A percentile compares a stretch with the other conserved stretches of the same genome.
Conservation (phyloP, 2,797 vertebrate species). For the Pangasius sanitwongsei region DNA sequence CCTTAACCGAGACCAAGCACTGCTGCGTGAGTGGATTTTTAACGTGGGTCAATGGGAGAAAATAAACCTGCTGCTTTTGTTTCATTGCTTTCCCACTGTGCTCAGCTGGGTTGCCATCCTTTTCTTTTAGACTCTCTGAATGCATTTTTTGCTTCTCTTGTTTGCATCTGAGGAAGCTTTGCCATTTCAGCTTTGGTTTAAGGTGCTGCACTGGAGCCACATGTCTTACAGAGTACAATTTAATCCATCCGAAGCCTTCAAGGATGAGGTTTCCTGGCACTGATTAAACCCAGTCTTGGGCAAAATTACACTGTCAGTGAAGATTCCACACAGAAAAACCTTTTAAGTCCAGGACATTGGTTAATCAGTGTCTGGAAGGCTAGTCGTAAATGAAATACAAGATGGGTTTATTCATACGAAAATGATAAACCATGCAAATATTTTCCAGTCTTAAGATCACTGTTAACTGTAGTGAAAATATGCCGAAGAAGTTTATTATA, state of each 20-base stretch:
- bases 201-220: constrained; percentile 20
- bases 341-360: constrained; percentile 10
- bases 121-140: constrained; percentile 33
- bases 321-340: constrained; percentile 27
- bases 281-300: constrained; percentile 33
- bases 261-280: constrained; percentile 10
- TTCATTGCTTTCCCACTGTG: constrained; percentile 31
- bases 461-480: background rate
- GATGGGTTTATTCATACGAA: constrained; percentile 18
- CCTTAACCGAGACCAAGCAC: constrained; percentile 53
- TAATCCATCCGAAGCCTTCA: constrained; percentile 43
- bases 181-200: constrained; percentile 16
- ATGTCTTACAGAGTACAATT: constrained; percentile 45
- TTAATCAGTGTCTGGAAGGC: constrained; percentile 16
- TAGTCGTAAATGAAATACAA: constrained; percentile 23
- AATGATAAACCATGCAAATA: background rate
- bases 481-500: background rate
- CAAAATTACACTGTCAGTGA: constrained; percentile 33
- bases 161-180: constrained; percentile 4
- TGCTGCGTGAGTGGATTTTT: constrained; percentile 58
- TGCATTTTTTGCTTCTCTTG: background rate
- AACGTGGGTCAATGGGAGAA: constrained; percentile 45
- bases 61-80: constrained; percentile 47
- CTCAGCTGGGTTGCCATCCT: constrained; percentile 38
- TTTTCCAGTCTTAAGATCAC: background rate